A percentile compares a stretch with the other conserved stretches of the same genome.
Conservation (phyloP, 2,888 invertebrate genomes). For the Physocephala rufipes region DNA sequence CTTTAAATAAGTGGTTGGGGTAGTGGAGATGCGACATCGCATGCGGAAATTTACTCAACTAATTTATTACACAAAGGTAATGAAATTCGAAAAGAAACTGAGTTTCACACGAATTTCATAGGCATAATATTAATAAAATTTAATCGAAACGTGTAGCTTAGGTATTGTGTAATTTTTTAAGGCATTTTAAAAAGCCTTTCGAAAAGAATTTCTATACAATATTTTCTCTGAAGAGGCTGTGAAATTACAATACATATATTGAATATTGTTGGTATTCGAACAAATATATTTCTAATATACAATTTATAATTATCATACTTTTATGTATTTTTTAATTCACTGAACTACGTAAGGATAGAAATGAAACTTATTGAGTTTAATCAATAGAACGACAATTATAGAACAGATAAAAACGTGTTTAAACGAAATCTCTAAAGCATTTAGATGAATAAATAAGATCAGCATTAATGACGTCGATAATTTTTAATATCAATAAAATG, state of each 20-base stretch:
- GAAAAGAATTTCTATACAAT: conserved; percentile 5
- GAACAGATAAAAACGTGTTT: no score
- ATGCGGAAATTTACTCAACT: conserved; percentile 19
- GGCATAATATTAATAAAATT: conserved; percentile 12
- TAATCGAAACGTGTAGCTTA: conserved; percentile 36
- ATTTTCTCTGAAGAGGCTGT: conserved; percentile 57
- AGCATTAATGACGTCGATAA: no score
- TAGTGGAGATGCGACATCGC: no score
- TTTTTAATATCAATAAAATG: no score
- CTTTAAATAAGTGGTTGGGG: no score
- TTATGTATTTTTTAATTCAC: background rate
- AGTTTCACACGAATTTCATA: no score
- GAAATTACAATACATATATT: conserved; percentile 57
- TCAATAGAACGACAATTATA: no score
- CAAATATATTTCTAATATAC: conserved; percentile 13
- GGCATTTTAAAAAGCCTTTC: background rate
- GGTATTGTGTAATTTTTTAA: conserved; percentile 32
- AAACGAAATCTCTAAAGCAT: no score
- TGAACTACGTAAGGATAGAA: background rate
- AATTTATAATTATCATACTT: background rate
- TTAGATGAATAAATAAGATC: no score
- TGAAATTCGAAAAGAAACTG: no score
- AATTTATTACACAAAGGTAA: background rate
- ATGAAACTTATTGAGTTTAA: background rate
- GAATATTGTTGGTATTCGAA: conserved; percentile 39